Evolutionary conservation across 2,797 vertebrate species (phyloP), one percentile per base, ranked within the genome.

Genomic region (Tamandua tetradactyla): DNA sequence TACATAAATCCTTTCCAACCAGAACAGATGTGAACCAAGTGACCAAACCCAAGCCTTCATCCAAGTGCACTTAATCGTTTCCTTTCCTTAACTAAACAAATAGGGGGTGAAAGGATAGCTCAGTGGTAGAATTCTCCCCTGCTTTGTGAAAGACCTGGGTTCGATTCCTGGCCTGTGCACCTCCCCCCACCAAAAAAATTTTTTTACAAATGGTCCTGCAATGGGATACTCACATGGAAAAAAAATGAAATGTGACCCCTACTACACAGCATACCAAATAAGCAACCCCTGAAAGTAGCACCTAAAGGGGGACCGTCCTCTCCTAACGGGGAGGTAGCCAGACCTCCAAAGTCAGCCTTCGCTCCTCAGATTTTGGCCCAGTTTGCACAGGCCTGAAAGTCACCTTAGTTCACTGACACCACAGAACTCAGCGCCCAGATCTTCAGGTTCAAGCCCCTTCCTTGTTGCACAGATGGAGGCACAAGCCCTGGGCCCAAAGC

Each of bases 401-500:
- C 61, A 20, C 32, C 0, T 1, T 5, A 9, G 42, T 22, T 85
- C 57, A 11, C 52, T 18, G 17, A 55, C 23, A 3, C 49, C 9
- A 2, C 3, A 47, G 55, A 27, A 18, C 6, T 20, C 0, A 25
- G 32, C 0, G 7, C 82, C 37, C 27, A 11, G 2, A 30, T 13
- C 13, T 13, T 59, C 74, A 13, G 55, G 47, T 57, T 44, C 44
- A 7, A 1, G 14, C 23, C 47, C 17, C 71, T 14, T 25, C 17
- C 71, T 14, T 25, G 0, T n/a, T 10, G 35, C n/a, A 15, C 30
- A 6, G 44, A 30, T 0, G 7, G 42, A 5, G 0, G 0, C 5
- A 17, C 7, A 7, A 25, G 25, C 5, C 64, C 57, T 2, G 18
- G 61, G 37, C 0, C 0, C 0, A 2, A 20, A 20, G 52, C 42